Base-by-base conservation (phyloP, 2,888 invertebrate species). In the Meteorus cinctellus region DNA sequence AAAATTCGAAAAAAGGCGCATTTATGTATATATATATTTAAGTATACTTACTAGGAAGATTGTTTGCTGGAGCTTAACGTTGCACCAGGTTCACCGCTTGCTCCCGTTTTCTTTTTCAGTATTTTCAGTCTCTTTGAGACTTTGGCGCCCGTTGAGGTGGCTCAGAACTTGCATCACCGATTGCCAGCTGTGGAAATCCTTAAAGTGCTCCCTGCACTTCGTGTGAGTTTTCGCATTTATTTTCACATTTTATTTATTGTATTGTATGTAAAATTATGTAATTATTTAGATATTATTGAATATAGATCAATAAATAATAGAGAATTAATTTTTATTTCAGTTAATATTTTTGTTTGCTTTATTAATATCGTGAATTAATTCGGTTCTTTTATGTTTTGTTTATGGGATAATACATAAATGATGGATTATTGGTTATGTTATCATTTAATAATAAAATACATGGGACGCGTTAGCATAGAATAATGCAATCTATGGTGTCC, bases 201-300 rank as follows among this genome's bases (percentile, higher is more conserved):
- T 51, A 90, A 92, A 77, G 91, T 92, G 78, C 94, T 95, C 89
- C 92, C 93, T 6, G 93, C 94, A 82, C 89, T 95, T 62, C 92
- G 92, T 91, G 95, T 94, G 86, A 86, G 86, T 84, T 75, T 19
- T 34, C 8, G 5, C 8, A 34, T 34, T 4, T 8, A 34, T 4
- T 34, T 34, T 34, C 8, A 34, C 34, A 31, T 29, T 71, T 51
- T 48, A 67, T 8, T 19, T 12, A 10, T 4, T 31, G 12, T 36
- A 31, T 27, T 68, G 0, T 34, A 69, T 48, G 14, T 31, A 10
- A n/a, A 24, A 45, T 45, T 3, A 5, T 45, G 1, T 45, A 45
- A 45, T 45, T 45, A 45, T 12, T 12, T 45, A 14, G 8, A 34
- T 34, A 34, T 4, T 6, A 34, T 34, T 34, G 8, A 34, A 34